phyloP scores from a whole-genome alignment of 2,888 invertebrate species.

The Andrena marginata region DNA sequence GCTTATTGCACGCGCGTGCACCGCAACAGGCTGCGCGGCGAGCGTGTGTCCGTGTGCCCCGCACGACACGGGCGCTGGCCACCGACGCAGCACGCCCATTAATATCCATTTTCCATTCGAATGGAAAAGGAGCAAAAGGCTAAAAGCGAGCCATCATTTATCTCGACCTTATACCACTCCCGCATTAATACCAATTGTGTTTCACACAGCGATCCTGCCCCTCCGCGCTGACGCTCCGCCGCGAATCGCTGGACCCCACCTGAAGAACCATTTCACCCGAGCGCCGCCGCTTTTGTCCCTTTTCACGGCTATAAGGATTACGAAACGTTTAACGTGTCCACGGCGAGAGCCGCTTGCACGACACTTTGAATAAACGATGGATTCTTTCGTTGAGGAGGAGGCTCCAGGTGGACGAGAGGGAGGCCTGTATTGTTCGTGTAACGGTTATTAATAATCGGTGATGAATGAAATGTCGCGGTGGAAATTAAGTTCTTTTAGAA shows the following conservation, averaged over 20 bases:
- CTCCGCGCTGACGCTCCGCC: slow-evolving; percentile 35
- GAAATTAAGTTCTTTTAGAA: background rate
- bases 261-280: slow-evolving; percentile 41
- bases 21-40: slow-evolving; percentile 45
- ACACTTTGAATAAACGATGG: background rate
- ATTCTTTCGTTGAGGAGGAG: background rate
- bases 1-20: slow-evolving; percentile 38
- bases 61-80: slow-evolving; percentile 61
- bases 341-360: slow-evolving; percentile 2
- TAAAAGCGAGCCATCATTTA: slow-evolving; percentile 79
- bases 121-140: slow-evolving; percentile 76
- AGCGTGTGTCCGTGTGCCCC: slow-evolving; percentile 2
- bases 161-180: slow-evolving; percentile 75
- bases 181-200: slow-evolving; percentile 82
- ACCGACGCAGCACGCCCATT: slow-evolving; percentile 75
- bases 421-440: background rate
- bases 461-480: background rate
- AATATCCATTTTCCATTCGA: slow-evolving; percentile 82
- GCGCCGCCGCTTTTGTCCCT: slow-evolving; percentile 10
- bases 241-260: slow-evolving; percentile 42
- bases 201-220: slow-evolving; percentile 69
- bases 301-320: slow-evolving; percentile 5
- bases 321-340: slow-evolving; percentile 15
- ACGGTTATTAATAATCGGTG: slow-evolving; percentile 4
- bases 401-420: background rate